phyloP scores from a whole-genome alignment of 2,888 invertebrate genomes.

The Brachypalpus laphriformis region DNA sequence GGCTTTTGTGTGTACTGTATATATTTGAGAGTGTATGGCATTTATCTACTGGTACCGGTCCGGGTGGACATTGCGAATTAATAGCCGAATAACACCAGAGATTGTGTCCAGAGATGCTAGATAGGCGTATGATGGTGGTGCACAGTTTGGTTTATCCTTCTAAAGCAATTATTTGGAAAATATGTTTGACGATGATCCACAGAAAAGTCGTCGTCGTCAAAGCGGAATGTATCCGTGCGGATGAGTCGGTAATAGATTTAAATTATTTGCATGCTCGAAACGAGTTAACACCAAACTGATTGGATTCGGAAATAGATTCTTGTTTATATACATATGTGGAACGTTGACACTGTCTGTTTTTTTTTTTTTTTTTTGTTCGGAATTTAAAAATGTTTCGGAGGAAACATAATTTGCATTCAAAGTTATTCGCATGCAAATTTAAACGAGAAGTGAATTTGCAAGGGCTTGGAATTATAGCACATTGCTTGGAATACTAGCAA shows the following conservation, averaged over 20 bases:
- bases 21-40: slow-evolving; percentile 17
- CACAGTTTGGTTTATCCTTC: slow-evolving; percentile 62
- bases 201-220: slow-evolving; percentile 39
- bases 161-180: slow-evolving; percentile 73
- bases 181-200: slow-evolving; percentile 67
- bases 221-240: slow-evolving; percentile 32
- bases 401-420: slow-evolving; percentile 18
- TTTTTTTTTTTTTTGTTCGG: neutral
- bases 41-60: slow-evolving; percentile 32
- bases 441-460: slow-evolving; percentile 13
- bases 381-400: neutral
- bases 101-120: slow-evolving; percentile 55
- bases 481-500: neutral
- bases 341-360: neutral
- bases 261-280: slow-evolving; percentile 71
- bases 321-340: slow-evolving; percentile 12
- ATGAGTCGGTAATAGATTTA: slow-evolving; percentile 69
- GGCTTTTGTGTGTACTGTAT: neutral
- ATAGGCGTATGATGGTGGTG: slow-evolving; percentile 44
- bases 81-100: slow-evolving; percentile 68
- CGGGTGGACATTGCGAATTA: slow-evolving; percentile 62
- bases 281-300: slow-evolving; percentile 72
- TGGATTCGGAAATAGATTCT: slow-evolving; percentile 72
- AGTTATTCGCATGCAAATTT: slow-evolving; percentile 28
- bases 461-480: neutral